phyloP scores from a whole-genome alignment of 1,140 invertebrate genomes.

The Danaus plexippus region DNA sequence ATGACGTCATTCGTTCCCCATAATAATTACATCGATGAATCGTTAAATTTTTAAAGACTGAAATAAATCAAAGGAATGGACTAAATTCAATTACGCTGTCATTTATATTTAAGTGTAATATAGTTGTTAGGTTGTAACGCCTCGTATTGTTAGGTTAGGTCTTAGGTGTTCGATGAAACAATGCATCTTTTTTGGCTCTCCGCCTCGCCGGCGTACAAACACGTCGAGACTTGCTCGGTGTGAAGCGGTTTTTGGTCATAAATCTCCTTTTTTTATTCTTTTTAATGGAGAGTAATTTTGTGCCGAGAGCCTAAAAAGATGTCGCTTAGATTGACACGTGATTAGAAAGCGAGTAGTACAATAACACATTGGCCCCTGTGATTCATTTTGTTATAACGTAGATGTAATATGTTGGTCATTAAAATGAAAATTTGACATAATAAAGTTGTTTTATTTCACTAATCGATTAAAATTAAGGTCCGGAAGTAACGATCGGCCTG shows the following conservation, averaged over 20 bases:
- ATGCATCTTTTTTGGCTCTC: too few relatives aligned
- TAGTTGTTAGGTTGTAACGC: slow-evolving; percentile 33
- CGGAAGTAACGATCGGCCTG: too few relatives aligned
- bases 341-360: slow-evolving; percentile 33
- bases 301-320: slow-evolving; percentile 3
- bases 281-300: too few relatives aligned
- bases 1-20: neutral
- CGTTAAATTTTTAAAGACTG: slow-evolving; percentile 67
- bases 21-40: slow-evolving; percentile 33
- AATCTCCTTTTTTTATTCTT: too few relatives aligned
- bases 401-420: slow-evolving; percentile 58
- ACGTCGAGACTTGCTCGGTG: too few relatives aligned
- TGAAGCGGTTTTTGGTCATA: too few relatives aligned
- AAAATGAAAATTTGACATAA: slow-evolving; percentile 54
- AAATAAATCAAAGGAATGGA: slow-evolving; percentile 56
- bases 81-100: slow-evolving; percentile 66
- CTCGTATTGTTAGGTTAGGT: too few relatives aligned
- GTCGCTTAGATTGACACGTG: slow-evolving; percentile 25
- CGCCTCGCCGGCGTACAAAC: too few relatives aligned
- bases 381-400: slow-evolving; percentile 64
- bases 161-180: too few relatives aligned
- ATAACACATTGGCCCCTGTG: slow-evolving; percentile 65
- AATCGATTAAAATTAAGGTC: too few relatives aligned
- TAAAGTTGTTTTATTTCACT: slow-evolving; percentile 22
- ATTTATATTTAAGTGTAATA: slow-evolving; percentile 45